phyloP scores from a whole-genome alignment of 2,113 vertebrate species.

The Macquaria ambigua region DNA sequence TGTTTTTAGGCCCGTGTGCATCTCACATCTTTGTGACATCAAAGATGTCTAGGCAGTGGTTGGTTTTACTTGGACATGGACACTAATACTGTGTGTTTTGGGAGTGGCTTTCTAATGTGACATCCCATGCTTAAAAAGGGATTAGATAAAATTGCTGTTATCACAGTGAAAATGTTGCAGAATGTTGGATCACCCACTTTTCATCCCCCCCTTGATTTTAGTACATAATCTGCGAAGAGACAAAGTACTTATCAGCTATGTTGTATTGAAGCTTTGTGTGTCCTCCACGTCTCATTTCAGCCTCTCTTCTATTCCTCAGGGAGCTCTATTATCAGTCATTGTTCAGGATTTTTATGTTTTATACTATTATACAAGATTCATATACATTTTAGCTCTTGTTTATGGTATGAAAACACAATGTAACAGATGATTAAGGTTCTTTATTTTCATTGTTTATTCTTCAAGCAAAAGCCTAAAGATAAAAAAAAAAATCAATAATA shows the following conservation, averaged over 20 bases:
- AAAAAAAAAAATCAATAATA: background rate
- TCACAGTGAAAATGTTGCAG: constrained; percentile 1
- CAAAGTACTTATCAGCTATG: constrained; percentile 18
- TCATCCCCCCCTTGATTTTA: background rate
- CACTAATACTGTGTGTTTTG: background rate
- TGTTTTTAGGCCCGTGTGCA: background rate
- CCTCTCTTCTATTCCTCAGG: constrained; percentile 6
- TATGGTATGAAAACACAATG: background rate
- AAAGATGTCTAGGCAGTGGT: background rate
- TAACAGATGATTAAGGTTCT: background rate
- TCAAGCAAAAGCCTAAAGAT: background rate
- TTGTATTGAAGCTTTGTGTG: constrained; percentile 1
- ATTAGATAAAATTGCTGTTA: background rate
- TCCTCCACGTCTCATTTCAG: constrained; percentile 8
- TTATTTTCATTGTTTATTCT: background rate
- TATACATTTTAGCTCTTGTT: background rate
- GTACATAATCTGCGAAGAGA: constrained; percentile 13
- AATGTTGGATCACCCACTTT: background rate
- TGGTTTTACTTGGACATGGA: background rate
- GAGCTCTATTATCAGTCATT: constrained; percentile 18
- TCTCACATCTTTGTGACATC: background rate
- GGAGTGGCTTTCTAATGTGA: background rate
- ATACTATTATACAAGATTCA: background rate
- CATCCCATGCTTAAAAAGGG: background rate
- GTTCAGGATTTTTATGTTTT: background rate